Evolutionary conservation across 2,797 vertebrate species (phyloP).

Genomic region (Myoxocephalus aenaeus): DNA sequence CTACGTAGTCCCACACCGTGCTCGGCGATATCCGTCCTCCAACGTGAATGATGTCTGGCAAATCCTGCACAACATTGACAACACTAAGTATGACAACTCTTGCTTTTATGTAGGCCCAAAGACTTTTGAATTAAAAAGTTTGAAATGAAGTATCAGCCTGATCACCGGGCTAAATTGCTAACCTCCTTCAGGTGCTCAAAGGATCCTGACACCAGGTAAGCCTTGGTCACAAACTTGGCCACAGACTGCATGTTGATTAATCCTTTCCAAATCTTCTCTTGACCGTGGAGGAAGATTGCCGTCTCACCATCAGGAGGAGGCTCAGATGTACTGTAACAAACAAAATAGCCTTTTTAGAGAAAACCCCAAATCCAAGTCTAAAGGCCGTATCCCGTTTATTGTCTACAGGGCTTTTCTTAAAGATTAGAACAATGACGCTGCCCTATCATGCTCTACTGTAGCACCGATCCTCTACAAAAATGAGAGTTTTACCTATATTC

Average conservation of each 20-base stretch:
- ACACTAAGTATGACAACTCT: background rate
- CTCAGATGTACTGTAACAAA: constrained; percentile 86
- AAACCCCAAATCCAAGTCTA: background rate
- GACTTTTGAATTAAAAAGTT: background rate
- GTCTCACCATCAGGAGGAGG: constrained; percentile 93
- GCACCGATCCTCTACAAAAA: background rate
- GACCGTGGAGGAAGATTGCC: constrained; percentile 92
- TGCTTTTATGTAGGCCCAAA: background rate
- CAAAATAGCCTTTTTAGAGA: constrained; percentile 38
- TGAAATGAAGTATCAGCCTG: background rate
- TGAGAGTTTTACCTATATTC: background rate
- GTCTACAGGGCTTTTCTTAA: too few relatives aligned
- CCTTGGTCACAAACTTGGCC: constrained; percentile 99
- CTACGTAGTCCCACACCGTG: constrained; percentile 99
- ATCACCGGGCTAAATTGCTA: constrained; percentile 25
- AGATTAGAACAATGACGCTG: background rate
- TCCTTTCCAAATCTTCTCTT: constrained; percentile 98
- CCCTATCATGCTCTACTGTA: background rate
- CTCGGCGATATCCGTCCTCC: constrained; percentile 95
- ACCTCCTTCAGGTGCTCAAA: constrained; percentile 98
- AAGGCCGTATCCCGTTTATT: background rate
- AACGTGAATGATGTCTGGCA: constrained; percentile 97
- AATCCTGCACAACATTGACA: constrained; percentile 86
- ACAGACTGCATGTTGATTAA: constrained; percentile 98
- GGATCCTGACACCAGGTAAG: constrained; percentile 95